phyloP scores from a whole-genome alignment of 2,113 vertebrate species.

The Corythornis madagascariensis region DNA sequence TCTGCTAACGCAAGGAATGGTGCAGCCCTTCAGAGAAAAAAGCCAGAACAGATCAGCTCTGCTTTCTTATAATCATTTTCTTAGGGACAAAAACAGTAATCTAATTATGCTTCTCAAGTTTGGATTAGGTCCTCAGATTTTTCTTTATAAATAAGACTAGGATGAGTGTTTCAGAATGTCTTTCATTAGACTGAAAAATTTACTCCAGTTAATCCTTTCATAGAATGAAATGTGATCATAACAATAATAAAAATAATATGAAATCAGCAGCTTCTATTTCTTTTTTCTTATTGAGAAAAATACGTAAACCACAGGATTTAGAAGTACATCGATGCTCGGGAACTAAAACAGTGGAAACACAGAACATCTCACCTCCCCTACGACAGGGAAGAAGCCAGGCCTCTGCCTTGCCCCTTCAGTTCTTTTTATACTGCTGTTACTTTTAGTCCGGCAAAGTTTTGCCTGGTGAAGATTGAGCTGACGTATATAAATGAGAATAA shows the following conservation, averaged over 20 bases:
- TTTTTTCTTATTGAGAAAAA: background rate
- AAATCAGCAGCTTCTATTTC: background rate
- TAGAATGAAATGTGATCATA: background rate
- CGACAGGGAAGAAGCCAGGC: background rate
- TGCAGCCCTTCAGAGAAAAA: background rate
- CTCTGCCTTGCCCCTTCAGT: background rate
- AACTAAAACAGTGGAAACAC: background rate
- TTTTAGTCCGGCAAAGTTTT: slow-evolving; percentile 28
- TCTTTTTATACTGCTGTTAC: slow-evolving; percentile 33
- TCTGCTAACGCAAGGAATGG: background rate
- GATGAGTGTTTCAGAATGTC: background rate
- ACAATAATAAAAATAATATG: background rate
- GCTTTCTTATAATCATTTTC: background rate
- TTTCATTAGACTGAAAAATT: background rate
- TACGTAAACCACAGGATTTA: background rate
- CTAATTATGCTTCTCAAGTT: background rate
- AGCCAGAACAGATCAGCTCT: background rate
- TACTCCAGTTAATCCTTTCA: background rate
- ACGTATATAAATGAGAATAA: background rate
- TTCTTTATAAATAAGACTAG: background rate
- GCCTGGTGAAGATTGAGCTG: background rate
- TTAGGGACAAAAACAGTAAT: background rate
- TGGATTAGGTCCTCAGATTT: background rate
- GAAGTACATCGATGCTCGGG: background rate
- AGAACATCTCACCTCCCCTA: background rate